Evolutionary conservation across 2,797 vertebrate genomes (phyloP), one percentile per base, ranked within the genome.

Genomic region (Steatocranus sp.): DNA sequence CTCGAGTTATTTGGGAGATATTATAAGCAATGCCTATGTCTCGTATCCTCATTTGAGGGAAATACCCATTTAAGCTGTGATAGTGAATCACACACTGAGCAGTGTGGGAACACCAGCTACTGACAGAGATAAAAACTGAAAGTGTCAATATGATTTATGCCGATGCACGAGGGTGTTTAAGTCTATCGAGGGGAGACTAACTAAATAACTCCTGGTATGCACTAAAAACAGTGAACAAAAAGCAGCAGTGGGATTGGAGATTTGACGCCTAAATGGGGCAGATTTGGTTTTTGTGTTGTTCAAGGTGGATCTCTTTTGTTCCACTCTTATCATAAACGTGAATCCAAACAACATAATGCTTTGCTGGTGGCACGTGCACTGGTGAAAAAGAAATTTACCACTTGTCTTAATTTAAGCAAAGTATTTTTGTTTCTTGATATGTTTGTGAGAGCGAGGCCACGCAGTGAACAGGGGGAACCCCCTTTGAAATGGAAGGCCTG

Each of bases 61-160:
- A 91, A 90, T 86, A 86, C 84, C 87, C 83, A 43, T 82, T 89
- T 74, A 76, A 68, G 75, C 75, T 81, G 78, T 86, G 85, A 90
- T 70, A 81, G 87, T 90, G 87, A 91, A 88, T 91, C 83, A 93
- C 81, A 76, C 77, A 78, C 41, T 43, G 75, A 89, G 81, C 73
- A 80, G 86, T 92, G 90, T 89, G 83, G 91, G 86, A 90, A 86
- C 87, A 81, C 75, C 87, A 88, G 51, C 34, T 78, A 82, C 83
- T 87, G 84, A 89, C 85, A 75, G 80, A 85, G 32, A 83, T 84
- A 86, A 86, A 87, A 81, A 86, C 66, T n/a, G 48, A 89, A 85
- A 82, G 73, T 25, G 32, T 86, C 84, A 88, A 87, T 83, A 81
- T 81, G 80, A 20, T 75, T 17, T 74, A 74, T 51, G 38, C 32